Evolutionary conservation across 1,140 invertebrate genomes (phyloP).

Genomic region (Neodiprion lecontei): DNA sequence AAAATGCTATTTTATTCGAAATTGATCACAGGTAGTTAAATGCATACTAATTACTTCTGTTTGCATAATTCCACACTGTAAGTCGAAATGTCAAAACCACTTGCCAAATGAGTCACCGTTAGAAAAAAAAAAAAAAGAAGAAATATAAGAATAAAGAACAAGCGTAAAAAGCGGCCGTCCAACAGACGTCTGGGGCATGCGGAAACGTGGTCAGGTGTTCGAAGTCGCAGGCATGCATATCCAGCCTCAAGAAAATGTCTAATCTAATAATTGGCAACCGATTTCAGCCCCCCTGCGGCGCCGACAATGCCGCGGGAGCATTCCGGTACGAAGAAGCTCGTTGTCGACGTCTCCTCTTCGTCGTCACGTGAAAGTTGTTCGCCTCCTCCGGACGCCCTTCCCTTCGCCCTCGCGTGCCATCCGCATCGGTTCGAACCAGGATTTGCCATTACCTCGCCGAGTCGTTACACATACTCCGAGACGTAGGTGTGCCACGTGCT

Average conservation of each 20-base stretch:
- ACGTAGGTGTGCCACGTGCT: no score
- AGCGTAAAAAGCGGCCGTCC: no score
- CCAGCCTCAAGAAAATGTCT: not conserved
- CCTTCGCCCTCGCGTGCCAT: not conserved
- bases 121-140: not conserved
- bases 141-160: not conserved
- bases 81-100: no score
- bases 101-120: not conserved
- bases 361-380: constrained; percentile 50
- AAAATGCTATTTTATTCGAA: no score
- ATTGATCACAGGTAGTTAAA: no score
- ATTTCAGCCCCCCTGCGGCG: constrained; percentile 18
- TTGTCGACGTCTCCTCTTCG: not conserved
- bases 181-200: no score
- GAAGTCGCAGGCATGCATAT: no score
- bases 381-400: constrained; percentile 20
- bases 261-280: not conserved
- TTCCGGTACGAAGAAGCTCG: constrained; percentile 44
- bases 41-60: no score
- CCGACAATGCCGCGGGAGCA: constrained; percentile 32
- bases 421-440: not conserved
- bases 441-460: not conserved
- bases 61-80: no score
- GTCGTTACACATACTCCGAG: not conserved
- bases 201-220: no score